These are phyloP conservation scores for Eonycteris spelaea DNA, from an alignment of 2,113 vertebrate genomes.

Conservation along the genomic window DNA sequence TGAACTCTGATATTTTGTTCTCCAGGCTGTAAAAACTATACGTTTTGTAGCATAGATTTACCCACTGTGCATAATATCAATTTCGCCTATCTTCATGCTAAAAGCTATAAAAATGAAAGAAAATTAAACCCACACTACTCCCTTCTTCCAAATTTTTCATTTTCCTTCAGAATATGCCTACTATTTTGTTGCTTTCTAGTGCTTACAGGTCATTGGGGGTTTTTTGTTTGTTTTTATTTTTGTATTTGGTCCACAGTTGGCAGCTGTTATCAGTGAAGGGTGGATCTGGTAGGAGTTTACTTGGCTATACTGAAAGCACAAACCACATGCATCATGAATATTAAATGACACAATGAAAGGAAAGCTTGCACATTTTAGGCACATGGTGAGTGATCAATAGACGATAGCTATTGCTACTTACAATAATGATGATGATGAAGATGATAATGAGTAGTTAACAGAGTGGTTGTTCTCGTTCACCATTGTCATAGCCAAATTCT, in stretches of 20 bases:
- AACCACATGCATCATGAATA: not conserved
- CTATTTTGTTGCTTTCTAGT: not conserved
- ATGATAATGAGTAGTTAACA: not conserved
- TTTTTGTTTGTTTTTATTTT: not conserved
- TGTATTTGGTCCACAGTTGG: not conserved
- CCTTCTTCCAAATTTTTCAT: not conserved
- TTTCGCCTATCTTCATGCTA: not conserved
- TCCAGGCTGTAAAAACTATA: not conserved
- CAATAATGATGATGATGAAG: not conserved
- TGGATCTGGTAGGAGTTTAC: not conserved
- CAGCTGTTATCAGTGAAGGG: not conserved
- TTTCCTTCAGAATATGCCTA: not conserved
- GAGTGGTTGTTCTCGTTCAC: not conserved
- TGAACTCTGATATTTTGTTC: constrained; percentile 9
- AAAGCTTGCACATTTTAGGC: not conserved
- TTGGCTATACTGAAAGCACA: not conserved
- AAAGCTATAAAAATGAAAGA: not conserved
- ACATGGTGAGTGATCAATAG: not conserved
- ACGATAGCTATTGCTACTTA: not conserved
- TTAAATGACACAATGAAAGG: not conserved
- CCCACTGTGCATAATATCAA: not conserved
- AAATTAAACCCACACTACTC: not conserved
- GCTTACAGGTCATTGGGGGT: not conserved
- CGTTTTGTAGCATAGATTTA: not conserved
- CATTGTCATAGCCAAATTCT: not conserved